Base-by-base conservation (phyloP, 2,888 invertebrate species). In the Coelogynopora nodosa region DNA sequence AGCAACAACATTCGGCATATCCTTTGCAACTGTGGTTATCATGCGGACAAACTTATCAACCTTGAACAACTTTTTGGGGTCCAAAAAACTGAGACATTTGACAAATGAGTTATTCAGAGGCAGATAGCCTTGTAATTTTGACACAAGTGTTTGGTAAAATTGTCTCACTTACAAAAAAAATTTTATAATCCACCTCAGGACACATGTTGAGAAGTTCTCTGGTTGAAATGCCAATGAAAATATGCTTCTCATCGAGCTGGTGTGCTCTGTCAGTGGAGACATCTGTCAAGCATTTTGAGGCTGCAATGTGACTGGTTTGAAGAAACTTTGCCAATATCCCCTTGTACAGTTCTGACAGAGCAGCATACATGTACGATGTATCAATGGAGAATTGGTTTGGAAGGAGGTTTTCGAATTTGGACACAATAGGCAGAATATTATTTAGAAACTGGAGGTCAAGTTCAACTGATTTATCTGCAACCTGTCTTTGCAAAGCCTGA, bases 221-320 rank as follows among this genome's bases (percentile, higher is more conserved):
- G 30, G 85, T 30, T 80, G 85, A 82, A 26, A 29, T 1, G 80
- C 29, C 67, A 80, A 49, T 86, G 90, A 88, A 67, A 67, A 67
- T 67, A 67, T n/a, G 13, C 13, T 67, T 13, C 13, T 67, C 67
- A 67, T 67, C 67, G 67, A 67, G 67, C 67, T 67, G 67, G n/a
- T n/a, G n/a, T n/a, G n/a, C n/a, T n/a, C n/a, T n/a, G n/a, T n/a
- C n/a, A n/a, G n/a, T n/a, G n/a, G n/a, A n/a, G n/a, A n/a, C n/a
- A n/a, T n/a, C n/a, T n/a, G n/a, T n/a, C n/a, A n/a, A n/a, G n/a
- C n/a, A n/a, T n/a, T n/a, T n/a, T n/a, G n/a, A n/a, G n/a, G n/a
- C n/a, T n/a, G n/a, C n/a, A n/a, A n/a, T n/a, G n/a, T n/a, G n/a
- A n/a, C n/a, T n/a, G n/a, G n/a, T n/a, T n/a, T n/a, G n/a, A n/a